Conservation (phyloP, 2,888 invertebrate genomes). For the Apodemia zela region DNA sequence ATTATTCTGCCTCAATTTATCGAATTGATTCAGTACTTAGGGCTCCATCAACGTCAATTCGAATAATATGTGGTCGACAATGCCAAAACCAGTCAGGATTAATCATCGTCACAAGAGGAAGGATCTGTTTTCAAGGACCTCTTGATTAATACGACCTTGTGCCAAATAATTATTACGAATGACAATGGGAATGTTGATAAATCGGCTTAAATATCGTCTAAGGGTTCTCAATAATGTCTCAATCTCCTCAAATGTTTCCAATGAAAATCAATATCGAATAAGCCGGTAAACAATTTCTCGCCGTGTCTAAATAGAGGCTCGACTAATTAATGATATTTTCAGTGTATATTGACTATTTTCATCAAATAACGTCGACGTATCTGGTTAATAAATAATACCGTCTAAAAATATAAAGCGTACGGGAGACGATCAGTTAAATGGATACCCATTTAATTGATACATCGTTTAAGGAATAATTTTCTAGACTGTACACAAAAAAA, state of each 20-base stretch:
- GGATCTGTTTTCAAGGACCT: background rate
- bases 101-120: background rate
- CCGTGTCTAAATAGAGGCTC: too few species aligned
- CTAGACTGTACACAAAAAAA: too few species aligned
- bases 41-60: background rate
- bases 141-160: background rate
- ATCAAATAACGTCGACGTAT: too few species aligned
- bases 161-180: background rate
- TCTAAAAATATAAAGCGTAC: too few species aligned
- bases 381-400: too few species aligned
- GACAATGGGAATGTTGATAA: background rate
- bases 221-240: background rate
- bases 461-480: too few species aligned
- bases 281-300: background rate
- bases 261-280: background rate
- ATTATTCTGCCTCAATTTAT: too few species aligned
- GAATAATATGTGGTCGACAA: constrained; percentile 8
- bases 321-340: too few species aligned
- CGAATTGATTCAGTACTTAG: too few species aligned
- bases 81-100: background rate
- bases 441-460: too few species aligned
- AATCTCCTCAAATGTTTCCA: background rate
- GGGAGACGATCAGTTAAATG: too few species aligned
- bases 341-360: too few species aligned
- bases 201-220: constrained; percentile 4